Conservation (phyloP, 2,888 invertebrate genomes). For the Spisula solida region DNA sequence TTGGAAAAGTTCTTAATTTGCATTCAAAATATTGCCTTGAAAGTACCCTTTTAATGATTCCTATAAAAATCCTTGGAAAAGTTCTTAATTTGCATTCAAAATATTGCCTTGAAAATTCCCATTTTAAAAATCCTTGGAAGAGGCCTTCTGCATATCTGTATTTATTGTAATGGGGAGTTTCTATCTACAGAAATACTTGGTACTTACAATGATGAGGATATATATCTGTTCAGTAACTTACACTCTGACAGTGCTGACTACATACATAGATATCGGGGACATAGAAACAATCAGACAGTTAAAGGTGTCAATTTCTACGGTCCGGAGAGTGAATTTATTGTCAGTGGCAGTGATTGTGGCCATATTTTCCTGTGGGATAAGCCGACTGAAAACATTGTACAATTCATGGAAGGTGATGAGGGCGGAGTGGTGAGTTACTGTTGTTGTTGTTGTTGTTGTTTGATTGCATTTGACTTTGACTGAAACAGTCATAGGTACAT, state of each 20-base stretch:
- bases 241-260: slow-evolving; percentile 89
- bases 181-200: slow-evolving; percentile 92
- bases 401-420: slow-evolving; percentile 90
- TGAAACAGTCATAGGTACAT: too few species aligned
- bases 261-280: slow-evolving; percentile 90
- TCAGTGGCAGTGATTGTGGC: slow-evolving; percentile 98
- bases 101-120: too few species aligned
- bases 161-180: not conserved
- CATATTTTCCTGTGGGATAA: slow-evolving; percentile 96
- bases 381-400: slow-evolving; percentile 95
- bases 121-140: too few species aligned
- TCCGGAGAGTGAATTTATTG: slow-evolving; percentile 95
- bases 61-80: too few species aligned
- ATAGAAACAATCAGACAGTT: slow-evolving; percentile 90
- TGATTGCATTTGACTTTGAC: too few species aligned
- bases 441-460: too few species aligned
- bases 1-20: too few species aligned
- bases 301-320: slow-evolving; percentile 98
- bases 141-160: too few species aligned
- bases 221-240: slow-evolving; percentile 94
- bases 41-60: too few species aligned
- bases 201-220: slow-evolving; percentile 97
- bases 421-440: slow-evolving; percentile 91
- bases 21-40: too few species aligned
- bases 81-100: too few species aligned